Conservation (phyloP, 2,888 invertebrate species). For the Phragmatobia fuliginosa region DNA sequence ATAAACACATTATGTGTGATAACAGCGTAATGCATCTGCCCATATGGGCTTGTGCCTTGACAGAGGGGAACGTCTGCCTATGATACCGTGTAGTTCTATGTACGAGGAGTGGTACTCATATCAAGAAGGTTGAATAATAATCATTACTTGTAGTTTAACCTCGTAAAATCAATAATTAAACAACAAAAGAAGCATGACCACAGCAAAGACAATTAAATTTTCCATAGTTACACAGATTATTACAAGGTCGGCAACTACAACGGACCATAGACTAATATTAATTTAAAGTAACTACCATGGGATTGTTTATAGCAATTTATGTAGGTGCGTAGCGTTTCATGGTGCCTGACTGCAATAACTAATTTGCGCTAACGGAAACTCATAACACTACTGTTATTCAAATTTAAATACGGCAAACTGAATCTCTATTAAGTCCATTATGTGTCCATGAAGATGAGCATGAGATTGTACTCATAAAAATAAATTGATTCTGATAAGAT, state of each 20-base stretch:
- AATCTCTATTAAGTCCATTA: neutral
- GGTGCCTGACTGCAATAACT: neutral
- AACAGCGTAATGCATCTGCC: too few relatives aligned
- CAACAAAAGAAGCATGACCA: constrained; percentile 14
- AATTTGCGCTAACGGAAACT: constrained; percentile 12
- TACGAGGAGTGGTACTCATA: too few relatives aligned
- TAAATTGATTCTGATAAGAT: neutral
- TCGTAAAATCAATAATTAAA: constrained; percentile 2
- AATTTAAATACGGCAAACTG: constrained; percentile 6
- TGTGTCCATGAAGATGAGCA: neutral
- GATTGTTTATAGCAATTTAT: constrained; percentile 5
- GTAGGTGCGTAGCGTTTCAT: constrained; percentile 1
- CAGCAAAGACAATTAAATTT: constrained; percentile 5
- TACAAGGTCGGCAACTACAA: constrained; percentile 12
- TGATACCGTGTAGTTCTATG: too few relatives aligned
- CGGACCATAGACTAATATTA: constrained; percentile 10
- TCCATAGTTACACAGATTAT: constrained; percentile 13
- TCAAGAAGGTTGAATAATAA: neutral
- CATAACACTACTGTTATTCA: constrained; percentile 8
- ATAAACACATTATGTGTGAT: too few relatives aligned
- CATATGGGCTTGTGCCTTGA: too few relatives aligned
- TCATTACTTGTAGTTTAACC: neutral
- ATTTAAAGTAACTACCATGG: constrained; percentile 5
- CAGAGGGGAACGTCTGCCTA: too few relatives aligned
- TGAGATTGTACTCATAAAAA: neutral